phyloP scores from a whole-genome alignment of 2,888 invertebrate genomes.

The Papilio demoleus region DNA sequence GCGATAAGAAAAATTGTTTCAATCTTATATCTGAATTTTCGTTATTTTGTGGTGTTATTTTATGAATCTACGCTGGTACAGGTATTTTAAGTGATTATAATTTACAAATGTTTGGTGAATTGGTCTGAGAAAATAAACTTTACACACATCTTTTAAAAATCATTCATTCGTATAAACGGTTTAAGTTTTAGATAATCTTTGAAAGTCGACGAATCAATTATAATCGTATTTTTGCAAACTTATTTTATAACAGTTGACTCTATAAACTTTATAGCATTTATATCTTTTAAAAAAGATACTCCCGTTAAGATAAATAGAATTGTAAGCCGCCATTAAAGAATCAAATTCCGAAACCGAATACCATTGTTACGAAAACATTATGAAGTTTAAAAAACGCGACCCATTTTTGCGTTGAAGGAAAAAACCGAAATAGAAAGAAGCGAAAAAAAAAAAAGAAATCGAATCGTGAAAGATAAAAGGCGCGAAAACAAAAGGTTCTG shows the following conservation, averaged over 20 bases:
- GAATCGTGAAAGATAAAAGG: constrained; percentile 38
- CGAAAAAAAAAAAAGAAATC: constrained; percentile 29
- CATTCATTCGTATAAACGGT: too few relatives aligned
- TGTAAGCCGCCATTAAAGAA: constrained; percentile 12
- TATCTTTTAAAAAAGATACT: not conserved
- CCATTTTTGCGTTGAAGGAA: constrained; percentile 27
- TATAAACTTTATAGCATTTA: too few relatives aligned
- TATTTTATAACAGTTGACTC: too few relatives aligned
- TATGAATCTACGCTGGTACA: not conserved
- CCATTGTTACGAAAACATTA: constrained; percentile 24
- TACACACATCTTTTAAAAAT: too few relatives aligned
- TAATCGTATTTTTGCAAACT: too few relatives aligned
- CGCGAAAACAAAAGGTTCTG: constrained; percentile 38
- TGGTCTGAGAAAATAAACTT: too few relatives aligned
- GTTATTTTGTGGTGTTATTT: not conserved
- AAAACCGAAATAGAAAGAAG: constrained; percentile 14
- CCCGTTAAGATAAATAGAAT: constrained; percentile 9
- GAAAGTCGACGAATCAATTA: too few relatives aligned
- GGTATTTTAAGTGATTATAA: not conserved
- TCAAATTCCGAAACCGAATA: constrained; percentile 22
- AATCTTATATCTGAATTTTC: constrained; percentile 8
- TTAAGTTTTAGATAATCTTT: too few relatives aligned
- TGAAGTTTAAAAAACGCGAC: constrained; percentile 25
- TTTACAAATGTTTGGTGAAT: too few relatives aligned
- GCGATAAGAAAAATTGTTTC: constrained; percentile 1